phyloP scores from a whole-genome alignment of 2,888 invertebrate species.

The Zaprionus lineosus region DNA sequence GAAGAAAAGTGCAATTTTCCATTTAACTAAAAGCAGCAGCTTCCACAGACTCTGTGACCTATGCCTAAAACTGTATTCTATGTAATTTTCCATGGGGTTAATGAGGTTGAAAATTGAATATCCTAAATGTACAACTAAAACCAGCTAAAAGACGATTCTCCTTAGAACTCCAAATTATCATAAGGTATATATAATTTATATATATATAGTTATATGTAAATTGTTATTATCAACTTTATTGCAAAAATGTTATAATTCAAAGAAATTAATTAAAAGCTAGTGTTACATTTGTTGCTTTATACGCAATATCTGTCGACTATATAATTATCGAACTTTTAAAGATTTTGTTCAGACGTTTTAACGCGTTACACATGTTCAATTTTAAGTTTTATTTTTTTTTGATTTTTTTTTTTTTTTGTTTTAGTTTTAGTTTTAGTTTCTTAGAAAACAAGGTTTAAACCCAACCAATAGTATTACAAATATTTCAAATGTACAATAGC shows the following conservation, averaged over 20 bases:
- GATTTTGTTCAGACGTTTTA: constrained; percentile 10
- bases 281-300: constrained; percentile 36
- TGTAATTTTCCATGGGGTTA: too few species aligned
- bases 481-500: constrained; percentile 16
- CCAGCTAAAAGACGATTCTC: not conserved
- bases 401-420: constrained; percentile 31
- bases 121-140: constrained; percentile 2
- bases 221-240: constrained; percentile 63
- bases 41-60: too few species aligned
- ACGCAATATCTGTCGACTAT: constrained; percentile 24
- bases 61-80: too few species aligned
- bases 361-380: constrained; percentile 32
- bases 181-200: not conserved
- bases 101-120: too few species aligned
- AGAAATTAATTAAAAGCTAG: constrained; percentile 31
- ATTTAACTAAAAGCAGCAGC: too few species aligned
- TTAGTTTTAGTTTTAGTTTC: constrained; percentile 24
- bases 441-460: constrained; percentile 37
- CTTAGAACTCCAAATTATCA: constrained; percentile 31
- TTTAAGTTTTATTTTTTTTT: constrained; percentile 4
- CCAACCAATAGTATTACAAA: constrained; percentile 37
- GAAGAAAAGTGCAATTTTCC: too few species aligned
- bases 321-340: constrained; percentile 30
- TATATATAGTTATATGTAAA: constrained; percentile 8
- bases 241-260: constrained; percentile 68